Conservation (phyloP, 2,888 invertebrate species). For the Acholoe squamosa region DNA sequence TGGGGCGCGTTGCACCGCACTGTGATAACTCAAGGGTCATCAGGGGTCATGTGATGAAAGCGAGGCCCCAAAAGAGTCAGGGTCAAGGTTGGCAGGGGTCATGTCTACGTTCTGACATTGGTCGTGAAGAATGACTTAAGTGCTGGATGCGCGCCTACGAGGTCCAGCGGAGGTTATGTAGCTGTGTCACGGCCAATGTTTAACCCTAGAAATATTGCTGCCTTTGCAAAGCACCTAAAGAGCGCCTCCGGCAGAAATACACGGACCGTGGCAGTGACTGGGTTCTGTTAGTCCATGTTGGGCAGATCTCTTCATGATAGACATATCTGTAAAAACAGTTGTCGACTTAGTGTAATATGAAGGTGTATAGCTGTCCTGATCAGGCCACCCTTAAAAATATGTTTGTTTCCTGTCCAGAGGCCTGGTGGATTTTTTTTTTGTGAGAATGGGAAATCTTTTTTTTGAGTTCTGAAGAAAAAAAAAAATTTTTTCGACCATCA, state of each 20-base stretch:
- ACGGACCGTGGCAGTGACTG: background rate
- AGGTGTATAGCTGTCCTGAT: too few relatives aligned
- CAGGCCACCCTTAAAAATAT: too few relatives aligned
- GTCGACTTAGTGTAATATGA: too few relatives aligned
- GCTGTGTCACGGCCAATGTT: constrained; percentile 29
- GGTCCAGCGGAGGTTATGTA: constrained; percentile 12
- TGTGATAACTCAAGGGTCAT: constrained; percentile 6
- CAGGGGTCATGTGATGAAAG: constrained; percentile 52
- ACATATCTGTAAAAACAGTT: too few relatives aligned
- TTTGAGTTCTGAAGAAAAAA: too few relatives aligned
- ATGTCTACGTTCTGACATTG: constrained; percentile 16
- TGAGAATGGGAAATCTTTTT: too few relatives aligned
- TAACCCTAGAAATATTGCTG: background rate
- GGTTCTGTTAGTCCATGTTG: too few relatives aligned
- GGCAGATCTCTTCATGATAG: too few relatives aligned
- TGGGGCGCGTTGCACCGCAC: too few relatives aligned
- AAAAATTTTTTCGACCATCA: too few relatives aligned
- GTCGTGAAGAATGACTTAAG: constrained; percentile 51
- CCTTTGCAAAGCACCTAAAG: background rate
- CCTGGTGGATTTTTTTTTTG: too few relatives aligned
- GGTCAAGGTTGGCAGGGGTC: constrained; percentile 34
- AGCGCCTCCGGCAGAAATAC: background rate
- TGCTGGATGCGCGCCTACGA: background rate
- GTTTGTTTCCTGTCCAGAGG: too few relatives aligned
- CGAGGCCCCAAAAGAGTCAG: background rate